A percentile compares a stretch with the other conserved stretches of the same genome.
These are phyloP conservation scores for Tiaroga cobitis DNA, from an alignment of 2,797 vertebrate species.

Conservation along the genomic window DNA sequence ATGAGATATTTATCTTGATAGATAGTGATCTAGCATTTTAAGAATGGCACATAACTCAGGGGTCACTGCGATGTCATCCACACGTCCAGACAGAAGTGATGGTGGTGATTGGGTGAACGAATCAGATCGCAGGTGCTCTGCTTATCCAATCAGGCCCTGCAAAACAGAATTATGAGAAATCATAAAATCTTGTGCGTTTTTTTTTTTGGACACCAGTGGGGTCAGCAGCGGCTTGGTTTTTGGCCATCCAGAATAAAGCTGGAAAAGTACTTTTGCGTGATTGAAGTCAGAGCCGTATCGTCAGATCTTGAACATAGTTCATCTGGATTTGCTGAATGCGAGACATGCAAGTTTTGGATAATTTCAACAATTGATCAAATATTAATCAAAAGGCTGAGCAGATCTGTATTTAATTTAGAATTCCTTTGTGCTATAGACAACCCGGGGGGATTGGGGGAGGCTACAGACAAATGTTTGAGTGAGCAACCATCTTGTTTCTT, in stretches of 20 bases:
- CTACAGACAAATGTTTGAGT: slow-evolving; percentile 26
- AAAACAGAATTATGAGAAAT: slow-evolving; percentile 30
- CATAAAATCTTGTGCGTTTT: slow-evolving; percentile 16
- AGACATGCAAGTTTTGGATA: slow-evolving; percentile 1
- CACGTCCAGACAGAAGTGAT: slow-evolving; percentile 21
- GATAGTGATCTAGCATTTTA: slow-evolving; percentile 58
- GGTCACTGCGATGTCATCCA: slow-evolving; percentile 35
- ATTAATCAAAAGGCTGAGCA: slow-evolving; percentile 17
- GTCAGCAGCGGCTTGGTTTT: slow-evolving; percentile 23
- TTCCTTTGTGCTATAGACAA: slow-evolving; percentile 28
- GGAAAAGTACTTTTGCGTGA: slow-evolving; percentile 39
- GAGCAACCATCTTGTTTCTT: slow-evolving; percentile 39
- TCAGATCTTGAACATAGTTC: slow-evolving; percentile 14
- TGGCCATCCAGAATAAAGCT: slow-evolving; percentile 11
- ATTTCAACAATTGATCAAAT: slow-evolving; percentile 42
- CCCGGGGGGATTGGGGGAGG: background rate
- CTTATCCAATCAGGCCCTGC: slow-evolving; percentile 37
- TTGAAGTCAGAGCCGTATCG: slow-evolving; percentile 34
- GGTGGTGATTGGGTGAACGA: slow-evolving; percentile 19
- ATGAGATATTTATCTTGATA: slow-evolving; percentile 57
- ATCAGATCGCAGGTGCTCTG: slow-evolving; percentile 51
- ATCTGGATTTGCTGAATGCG: slow-evolving; percentile 17
- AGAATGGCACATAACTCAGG: slow-evolving; percentile 45
- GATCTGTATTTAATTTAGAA: slow-evolving; percentile 39
- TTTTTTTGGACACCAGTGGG: slow-evolving; percentile 29